Evolutionary conservation across 92 coral and sea anemone genomes (phyloP).

Genomic region (Scolanthus callimorphus): DNA sequence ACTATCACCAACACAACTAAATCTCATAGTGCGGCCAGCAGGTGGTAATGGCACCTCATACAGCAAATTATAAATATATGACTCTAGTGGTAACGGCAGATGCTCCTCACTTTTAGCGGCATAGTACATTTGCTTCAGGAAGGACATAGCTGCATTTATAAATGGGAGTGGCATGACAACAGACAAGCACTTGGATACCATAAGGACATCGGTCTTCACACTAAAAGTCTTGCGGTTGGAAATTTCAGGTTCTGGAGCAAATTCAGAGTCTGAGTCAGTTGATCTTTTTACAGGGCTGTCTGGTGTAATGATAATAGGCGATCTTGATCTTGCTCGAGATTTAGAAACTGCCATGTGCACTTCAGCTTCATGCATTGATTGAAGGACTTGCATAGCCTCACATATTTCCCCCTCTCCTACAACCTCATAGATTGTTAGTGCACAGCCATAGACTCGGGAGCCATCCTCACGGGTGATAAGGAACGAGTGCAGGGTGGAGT

Average conservation of each 20-base stretch:
- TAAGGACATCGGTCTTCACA: slow-evolving; percentile 53
- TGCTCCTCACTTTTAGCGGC: slow-evolving; percentile 55
- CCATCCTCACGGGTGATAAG: slow-evolving; percentile 98
- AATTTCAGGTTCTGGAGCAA: slow-evolving; percentile 27
- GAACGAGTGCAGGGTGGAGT: slow-evolving; percentile 75
- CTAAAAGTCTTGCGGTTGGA: slow-evolving; percentile 56
- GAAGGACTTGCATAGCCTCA: slow-evolving; percentile 85
- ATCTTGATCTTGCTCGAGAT: slow-evolving; percentile 57
- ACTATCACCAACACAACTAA: slow-evolving; percentile 54
- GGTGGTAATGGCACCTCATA: slow-evolving; percentile 97
- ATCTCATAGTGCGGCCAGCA: slow-evolving; percentile 93
- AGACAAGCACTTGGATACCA: slow-evolving; percentile 82
- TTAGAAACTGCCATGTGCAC: slow-evolving; percentile 58
- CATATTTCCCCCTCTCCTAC: slow-evolving; percentile 80
- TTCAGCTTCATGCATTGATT: slow-evolving; percentile 94
- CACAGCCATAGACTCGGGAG: slow-evolving; percentile 84
- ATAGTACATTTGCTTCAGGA: slow-evolving; percentile 59
- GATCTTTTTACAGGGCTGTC: slow-evolving; percentile 28
- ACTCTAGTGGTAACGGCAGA: slow-evolving; percentile 69
- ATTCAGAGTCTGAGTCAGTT: slow-evolving; percentile 8
- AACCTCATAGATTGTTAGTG: slow-evolving; percentile 78
- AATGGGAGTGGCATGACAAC: slow-evolving; percentile 89
- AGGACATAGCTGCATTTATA: slow-evolving; percentile 69
- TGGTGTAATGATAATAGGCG: slow-evolving; percentile 52
- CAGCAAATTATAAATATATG: slow-evolving; percentile 84